Evolutionary conservation across 2,888 invertebrate species (phyloP), one percentile per base, ranked within the genome.

Genomic region (Mesorhabditis spiculigera): DNA sequence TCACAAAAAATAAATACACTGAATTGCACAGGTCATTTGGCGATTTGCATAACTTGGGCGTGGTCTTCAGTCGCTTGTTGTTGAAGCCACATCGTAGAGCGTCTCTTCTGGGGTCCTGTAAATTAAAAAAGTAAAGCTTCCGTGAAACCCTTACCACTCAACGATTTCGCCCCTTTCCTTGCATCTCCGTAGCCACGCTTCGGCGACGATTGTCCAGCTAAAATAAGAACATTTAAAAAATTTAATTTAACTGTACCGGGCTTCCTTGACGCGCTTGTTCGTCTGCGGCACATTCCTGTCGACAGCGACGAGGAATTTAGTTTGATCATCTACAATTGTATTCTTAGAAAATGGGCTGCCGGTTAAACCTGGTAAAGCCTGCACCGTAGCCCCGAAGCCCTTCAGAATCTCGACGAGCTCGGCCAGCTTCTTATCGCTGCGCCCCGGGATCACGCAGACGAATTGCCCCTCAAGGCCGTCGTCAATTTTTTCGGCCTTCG

Each of bases 331-430:
- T 50, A 50, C 8, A 50, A 50, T 13, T 50, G 58, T 50, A 50
- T n/a, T 50, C n/a, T 50, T 50, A n/a, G 8, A 50, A 50, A 50
- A 50, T 50, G 8, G 58, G 8, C 8, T 13, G n/a, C 8, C 58
- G 10, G 28, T 28, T 28, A n/a, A 50, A 50, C 58, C 58, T 50
- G 58, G 58, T 13, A 50, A 13, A 10, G n/a, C 8, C n/a, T 50
- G 58, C 8, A 50, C 58, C n/a, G 8, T 10, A 50, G 58, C 58
- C 8, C 58, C 58, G n/a, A 50, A 50, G n/a, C 58, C n/a, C 58
- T 50, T 50, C 58, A 50, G 58, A 50, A 50, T 50, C n/a, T 50
- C 58, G n/a, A 50, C n/a, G n/a, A 50, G 58, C 8, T 10, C n/a
- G 8, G 8, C n/a, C 10, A 13, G n/a, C 10, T n/a, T 10, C 58